A percentile compares a stretch with the other conserved stretches of the same genome.
Conservation (phyloP, 2,113 vertebrate species). For the Apteryx mantelli region DNA sequence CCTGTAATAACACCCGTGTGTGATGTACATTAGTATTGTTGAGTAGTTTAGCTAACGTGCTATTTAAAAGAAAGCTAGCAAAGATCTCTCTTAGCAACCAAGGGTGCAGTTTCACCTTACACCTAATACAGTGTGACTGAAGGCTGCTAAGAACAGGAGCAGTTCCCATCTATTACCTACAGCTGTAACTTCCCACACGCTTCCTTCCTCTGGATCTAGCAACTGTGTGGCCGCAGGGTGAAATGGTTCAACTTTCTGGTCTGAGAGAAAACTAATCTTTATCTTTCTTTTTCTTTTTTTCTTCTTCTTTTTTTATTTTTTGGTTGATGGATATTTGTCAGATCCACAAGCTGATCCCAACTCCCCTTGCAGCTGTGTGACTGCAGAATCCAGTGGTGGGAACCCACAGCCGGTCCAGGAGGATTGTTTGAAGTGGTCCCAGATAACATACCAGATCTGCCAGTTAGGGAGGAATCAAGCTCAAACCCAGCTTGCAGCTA, state of each 20-base stretch:
- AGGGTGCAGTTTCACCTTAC: slow-evolving; percentile 50
- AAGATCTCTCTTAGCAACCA: slow-evolving; percentile 62
- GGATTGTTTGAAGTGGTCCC: slow-evolving; percentile 25
- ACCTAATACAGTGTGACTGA: slow-evolving; percentile 42
- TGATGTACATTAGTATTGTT: neutral
- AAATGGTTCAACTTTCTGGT: slow-evolving; percentile 20
- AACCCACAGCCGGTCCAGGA: neutral
- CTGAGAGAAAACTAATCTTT: neutral
- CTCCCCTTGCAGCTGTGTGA: neutral
- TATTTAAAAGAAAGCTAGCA: slow-evolving; percentile 9
- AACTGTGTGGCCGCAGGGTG: neutral
- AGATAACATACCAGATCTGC: slow-evolving; percentile 15
- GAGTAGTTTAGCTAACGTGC: neutral
- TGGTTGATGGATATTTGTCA: neutral
- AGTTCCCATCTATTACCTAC: slow-evolving; percentile 20
- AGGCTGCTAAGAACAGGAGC: slow-evolving; percentile 47
- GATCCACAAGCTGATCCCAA: neutral
- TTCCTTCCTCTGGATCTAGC: slow-evolving; percentile 10
- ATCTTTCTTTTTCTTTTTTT: neutral
- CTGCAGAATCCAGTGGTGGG: neutral
- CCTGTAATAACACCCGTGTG: neutral
- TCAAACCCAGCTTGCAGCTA: slow-evolving; percentile 17
- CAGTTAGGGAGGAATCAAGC: neutral
- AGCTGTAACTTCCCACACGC: slow-evolving; percentile 48
- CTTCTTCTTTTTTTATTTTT: neutral